phyloP scores from a whole-genome alignment of 1,140 invertebrate genomes.

The Agrypnia vestita region DNA sequence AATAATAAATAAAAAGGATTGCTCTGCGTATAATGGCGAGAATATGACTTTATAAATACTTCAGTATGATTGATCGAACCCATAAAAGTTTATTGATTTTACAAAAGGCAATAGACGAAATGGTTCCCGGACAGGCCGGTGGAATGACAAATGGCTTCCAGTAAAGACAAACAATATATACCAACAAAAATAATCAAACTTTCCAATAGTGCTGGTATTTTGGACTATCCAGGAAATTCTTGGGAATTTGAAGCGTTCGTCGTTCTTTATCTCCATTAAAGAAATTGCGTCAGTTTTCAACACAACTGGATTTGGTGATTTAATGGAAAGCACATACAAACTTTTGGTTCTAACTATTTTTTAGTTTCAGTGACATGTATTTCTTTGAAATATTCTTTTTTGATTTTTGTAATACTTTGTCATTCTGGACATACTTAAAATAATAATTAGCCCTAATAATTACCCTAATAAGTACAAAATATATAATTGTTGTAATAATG shows the following conservation, averaged over 20 bases:
- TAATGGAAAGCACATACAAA: background rate
- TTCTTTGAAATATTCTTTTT: too few species aligned
- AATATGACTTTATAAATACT: slow-evolving; percentile 51
- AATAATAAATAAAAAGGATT: slow-evolving; percentile 39
- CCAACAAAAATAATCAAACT: slow-evolving; percentile 43
- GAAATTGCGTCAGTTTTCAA: slow-evolving; percentile 53
- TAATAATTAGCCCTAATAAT: too few species aligned
- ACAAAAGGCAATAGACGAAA: slow-evolving; percentile 52
- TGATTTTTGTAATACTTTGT: too few species aligned
- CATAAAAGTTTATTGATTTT: slow-evolving; percentile 56
- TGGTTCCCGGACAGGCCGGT: slow-evolving; percentile 43
- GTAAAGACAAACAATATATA: slow-evolving; percentile 58
- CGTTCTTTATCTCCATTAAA: slow-evolving; percentile 56
- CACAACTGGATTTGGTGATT: background rate
- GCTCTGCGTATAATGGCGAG: slow-evolving; percentile 20
- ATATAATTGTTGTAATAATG: too few species aligned
- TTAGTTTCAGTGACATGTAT: too few species aligned
- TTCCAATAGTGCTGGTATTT: slow-evolving; percentile 28
- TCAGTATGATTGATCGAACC: slow-evolving; percentile 57
- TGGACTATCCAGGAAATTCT: slow-evolving; percentile 27
- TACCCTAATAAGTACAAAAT: too few species aligned
- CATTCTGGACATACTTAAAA: too few species aligned
- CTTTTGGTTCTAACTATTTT: background rate
- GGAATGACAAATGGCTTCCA: slow-evolving; percentile 58
- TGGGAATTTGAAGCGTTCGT: slow-evolving; percentile 31